Conservation (phyloP, 2,113 vertebrate species). For the Brevimyrus niger region DNA sequence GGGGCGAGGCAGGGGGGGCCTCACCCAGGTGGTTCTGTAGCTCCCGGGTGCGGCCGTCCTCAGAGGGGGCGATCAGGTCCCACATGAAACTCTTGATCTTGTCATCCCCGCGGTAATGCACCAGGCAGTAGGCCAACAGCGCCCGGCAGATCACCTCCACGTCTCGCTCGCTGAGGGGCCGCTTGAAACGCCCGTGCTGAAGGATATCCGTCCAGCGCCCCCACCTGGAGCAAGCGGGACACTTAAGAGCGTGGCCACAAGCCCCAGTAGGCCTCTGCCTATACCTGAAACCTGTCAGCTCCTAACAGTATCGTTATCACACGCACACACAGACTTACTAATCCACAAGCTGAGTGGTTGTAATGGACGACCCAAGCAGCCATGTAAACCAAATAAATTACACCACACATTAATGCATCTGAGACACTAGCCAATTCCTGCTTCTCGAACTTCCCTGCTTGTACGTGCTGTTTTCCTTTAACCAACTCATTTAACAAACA, state of each 20-base stretch:
- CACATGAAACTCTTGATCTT: conserved; percentile 98
- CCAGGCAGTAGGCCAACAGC: conserved; percentile 83
- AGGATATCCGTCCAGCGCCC: conserved; percentile 96
- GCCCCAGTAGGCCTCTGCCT: background rate
- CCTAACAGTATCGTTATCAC: no score
- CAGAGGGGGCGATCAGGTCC: conserved; percentile 92
- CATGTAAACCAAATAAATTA: background rate
- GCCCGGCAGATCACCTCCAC: conserved; percentile 93
- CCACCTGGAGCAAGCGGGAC: conserved; percentile 65
- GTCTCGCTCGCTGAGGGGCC: conserved; percentile 83
- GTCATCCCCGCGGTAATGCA: conserved; percentile 95
- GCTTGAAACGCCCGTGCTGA: conserved; percentile 92
- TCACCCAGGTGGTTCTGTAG: conserved; percentile 90
- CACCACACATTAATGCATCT: background rate
- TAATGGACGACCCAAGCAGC: background rate
- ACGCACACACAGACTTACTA: background rate
- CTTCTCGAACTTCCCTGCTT: background rate
- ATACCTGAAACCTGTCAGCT: background rate
- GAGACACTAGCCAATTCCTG: background rate
- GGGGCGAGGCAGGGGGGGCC: background rate
- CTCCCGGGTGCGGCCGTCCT: conserved; percentile 85
- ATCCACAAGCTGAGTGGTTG: background rate
- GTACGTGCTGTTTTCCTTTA: background rate
- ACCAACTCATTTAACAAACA: background rate
- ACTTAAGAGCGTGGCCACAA: background rate